phyloP scores from a whole-genome alignment of 2,113 vertebrate species.

The Salvelinus fontinalis region DNA sequence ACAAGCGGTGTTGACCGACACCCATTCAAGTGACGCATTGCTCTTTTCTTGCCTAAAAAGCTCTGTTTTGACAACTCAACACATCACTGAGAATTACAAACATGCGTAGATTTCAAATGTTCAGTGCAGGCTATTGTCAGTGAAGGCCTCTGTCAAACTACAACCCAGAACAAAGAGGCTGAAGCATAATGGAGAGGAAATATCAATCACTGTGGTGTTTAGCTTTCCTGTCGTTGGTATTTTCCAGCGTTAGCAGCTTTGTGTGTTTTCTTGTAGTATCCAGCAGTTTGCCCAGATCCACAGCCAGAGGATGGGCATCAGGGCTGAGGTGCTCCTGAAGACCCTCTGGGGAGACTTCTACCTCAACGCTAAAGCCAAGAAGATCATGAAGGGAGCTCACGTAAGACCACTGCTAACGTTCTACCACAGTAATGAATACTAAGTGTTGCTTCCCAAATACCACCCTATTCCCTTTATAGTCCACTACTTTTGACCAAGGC shows the following conservation, averaged over 20 bases:
- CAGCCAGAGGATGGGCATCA: constrained; percentile 90
- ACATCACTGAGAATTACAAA: too few relatives aligned
- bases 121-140: too few relatives aligned
- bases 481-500: too few relatives aligned
- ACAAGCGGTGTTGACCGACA: too few relatives aligned
- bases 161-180: too few relatives aligned
- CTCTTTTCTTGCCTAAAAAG: too few relatives aligned
- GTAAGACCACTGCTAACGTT: constrained; percentile 66
- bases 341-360: constrained; percentile 98
- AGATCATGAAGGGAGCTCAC: constrained; percentile 95
- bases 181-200: too few relatives aligned
- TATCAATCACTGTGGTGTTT: not conserved
- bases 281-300: constrained; percentile 91
- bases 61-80: not conserved
- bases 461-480: too few relatives aligned
- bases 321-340: constrained; percentile 81
- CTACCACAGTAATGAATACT: constrained; percentile 38
- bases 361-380: constrained; percentile 90
- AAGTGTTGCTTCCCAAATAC: not conserved
- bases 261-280: constrained; percentile 74
- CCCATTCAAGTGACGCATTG: too few relatives aligned
- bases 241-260: constrained; percentile 14
- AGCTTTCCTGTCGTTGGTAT: not conserved
- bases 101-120: too few relatives aligned
- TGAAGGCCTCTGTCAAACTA: too few relatives aligned